These are phyloP conservation scores for Pangasius djambal DNA, from an alignment of 2,797 vertebrate genomes.

Conservation along the genomic window DNA sequence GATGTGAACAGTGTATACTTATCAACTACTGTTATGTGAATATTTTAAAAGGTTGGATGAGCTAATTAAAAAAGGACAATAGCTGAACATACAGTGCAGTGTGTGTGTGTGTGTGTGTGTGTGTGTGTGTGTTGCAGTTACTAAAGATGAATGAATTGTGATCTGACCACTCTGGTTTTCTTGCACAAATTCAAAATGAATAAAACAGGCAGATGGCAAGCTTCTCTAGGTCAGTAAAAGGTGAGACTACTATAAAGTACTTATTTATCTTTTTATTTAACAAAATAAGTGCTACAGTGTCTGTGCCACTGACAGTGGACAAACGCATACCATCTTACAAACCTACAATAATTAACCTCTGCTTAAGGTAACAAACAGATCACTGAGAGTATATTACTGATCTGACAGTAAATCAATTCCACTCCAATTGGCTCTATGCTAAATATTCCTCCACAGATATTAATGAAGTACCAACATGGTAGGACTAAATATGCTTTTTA, in stretches of 20 bases:
- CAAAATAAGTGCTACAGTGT: neutral
- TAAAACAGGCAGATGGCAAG: neutral
- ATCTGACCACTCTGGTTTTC: neutral
- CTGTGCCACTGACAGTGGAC: neutral
- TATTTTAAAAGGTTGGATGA: neutral
- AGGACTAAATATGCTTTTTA: neutral
- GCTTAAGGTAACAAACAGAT: neutral
- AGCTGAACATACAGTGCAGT: too few species aligned
- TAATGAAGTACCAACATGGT: neutral
- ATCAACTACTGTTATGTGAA: neutral
- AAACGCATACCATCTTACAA: neutral
- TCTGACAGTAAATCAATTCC: slow-evolving; percentile 18
- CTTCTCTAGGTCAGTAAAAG: neutral
- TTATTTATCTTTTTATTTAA: neutral
- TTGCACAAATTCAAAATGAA: neutral
- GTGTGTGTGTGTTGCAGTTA: neutral
- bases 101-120: too few species aligned
- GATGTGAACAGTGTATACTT: too few species aligned
- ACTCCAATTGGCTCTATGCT: slow-evolving; percentile 1
- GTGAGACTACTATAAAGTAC: neutral
- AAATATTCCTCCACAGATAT: slow-evolving; percentile 5
- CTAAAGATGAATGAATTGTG: neutral
- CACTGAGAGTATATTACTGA: neutral
- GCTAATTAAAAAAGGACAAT: neutral
- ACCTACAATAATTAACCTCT: slow-evolving; percentile 33